Base-by-base conservation (phyloP, 2,888 invertebrate genomes). In the Anorthoa munda region DNA sequence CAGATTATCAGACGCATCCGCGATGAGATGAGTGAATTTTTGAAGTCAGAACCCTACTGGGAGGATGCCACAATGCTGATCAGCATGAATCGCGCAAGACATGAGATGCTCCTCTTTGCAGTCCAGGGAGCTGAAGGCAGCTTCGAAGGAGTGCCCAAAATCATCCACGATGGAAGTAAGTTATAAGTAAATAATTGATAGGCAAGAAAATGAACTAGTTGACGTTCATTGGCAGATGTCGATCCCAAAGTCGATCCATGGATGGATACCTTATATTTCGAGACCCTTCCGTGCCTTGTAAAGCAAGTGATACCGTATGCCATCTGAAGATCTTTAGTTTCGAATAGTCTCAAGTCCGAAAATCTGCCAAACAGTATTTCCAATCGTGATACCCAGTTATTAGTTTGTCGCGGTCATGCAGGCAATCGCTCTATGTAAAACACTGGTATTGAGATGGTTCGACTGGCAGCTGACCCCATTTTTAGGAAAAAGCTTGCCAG, bases 71-170 rank as follows among this genome's bases (percentile, higher is more conserved):
- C 92, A 0, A 77, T 95, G 15, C 81, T 90, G 65, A 77, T 92
- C 55, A 86, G 86, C 0, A 88, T 94, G 86, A 94, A 94, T 0
- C 82, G 86, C 0, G 83, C 90, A 0, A 81, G 72, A 0, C 92
- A 93, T 21, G 94, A 95, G 83, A 63, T 94, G 73, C 88, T 95
- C 4, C 79, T 95, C 60, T 93, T 95, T 31, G 90, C 93, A 0
- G 94, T 94, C 60, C 93, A 93, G 73, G 95, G 95, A 0, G 83
- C 93, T 0, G 94, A 93, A 0, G 95, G 95, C 0, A 87, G 88
- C 21, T 94, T 95, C 76, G 50, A 87, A 0, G 95, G 89, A 4
- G 93, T 95, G 0, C 93, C 94, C 0, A 94, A 95, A 70, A 83
- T 94, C 0, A 50, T 92, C 0, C 86, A 89, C 23, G 90, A 91